Conservation (phyloP, 1,140 invertebrate genomes). For the Bicyclus anynana region DNA sequence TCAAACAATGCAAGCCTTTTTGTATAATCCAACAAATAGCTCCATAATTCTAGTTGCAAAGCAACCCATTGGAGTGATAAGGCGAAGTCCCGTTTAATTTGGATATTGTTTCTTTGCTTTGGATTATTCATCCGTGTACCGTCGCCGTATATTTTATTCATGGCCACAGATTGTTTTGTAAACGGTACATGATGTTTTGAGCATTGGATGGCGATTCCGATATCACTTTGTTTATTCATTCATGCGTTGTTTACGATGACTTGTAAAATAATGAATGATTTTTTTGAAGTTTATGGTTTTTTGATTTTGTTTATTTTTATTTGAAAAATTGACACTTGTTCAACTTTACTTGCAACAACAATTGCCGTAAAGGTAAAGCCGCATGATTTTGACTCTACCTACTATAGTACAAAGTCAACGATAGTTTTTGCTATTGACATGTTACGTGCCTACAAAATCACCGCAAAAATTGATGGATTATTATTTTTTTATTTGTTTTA, state of each 20-base stretch:
- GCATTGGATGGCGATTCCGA: constrained; percentile 21
- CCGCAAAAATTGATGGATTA: no score
- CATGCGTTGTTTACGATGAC: background rate
- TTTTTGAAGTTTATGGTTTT: background rate
- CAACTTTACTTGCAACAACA: no score
- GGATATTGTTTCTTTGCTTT: constrained; percentile 26
- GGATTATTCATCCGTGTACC: constrained; percentile 26
- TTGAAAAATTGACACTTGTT: no score
- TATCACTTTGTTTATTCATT: constrained; percentile 28
- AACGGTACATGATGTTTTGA: constrained; percentile 23
- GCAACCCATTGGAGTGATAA: background rate
- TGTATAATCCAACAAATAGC: background rate
- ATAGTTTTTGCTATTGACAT: no score
- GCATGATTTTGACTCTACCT: no score
- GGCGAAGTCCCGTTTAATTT: constrained; percentile 22
- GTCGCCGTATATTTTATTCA: constrained; percentile 25
- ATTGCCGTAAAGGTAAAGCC: no score
- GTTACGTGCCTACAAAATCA: no score
- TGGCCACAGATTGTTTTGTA: constrained; percentile 28
- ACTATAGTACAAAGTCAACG: no score
- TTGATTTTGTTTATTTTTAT: no score
- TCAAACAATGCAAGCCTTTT: background rate
- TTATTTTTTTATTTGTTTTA: no score
- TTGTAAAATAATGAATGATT: background rate
- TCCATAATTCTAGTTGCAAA: background rate